Percentiles rank a stretch among this genome's conserved stretches.
Conservation (phyloP, 2,113 vertebrate species). For the Erinaceus europaeus region DNA sequence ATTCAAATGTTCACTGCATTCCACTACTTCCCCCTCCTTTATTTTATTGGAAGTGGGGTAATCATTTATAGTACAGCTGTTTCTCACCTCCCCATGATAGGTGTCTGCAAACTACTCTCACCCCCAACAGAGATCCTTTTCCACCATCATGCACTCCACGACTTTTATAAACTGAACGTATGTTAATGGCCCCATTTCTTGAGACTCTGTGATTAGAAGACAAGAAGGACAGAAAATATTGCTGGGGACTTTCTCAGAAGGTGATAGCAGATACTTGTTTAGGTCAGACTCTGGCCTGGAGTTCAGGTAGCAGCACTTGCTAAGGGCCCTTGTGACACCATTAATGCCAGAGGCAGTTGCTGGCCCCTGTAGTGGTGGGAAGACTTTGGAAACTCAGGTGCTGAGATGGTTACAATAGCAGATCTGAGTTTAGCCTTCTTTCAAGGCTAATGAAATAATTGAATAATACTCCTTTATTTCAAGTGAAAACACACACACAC, state of each 20-base stretch:
- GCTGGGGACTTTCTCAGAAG: background rate
- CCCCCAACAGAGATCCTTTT: too few relatives aligned
- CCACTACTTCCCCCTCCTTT: too few relatives aligned
- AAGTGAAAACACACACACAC: too few relatives aligned
- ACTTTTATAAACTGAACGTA: background rate
- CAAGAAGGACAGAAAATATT: background rate
- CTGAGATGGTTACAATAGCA: background rate
- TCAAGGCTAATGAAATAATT: too few relatives aligned
- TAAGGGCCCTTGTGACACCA: background rate
- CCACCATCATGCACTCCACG: too few relatives aligned
- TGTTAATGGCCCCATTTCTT: background rate
- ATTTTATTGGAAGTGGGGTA: too few relatives aligned
- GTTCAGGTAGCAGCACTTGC: background rate
- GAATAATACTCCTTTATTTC: slow-evolving; percentile 34
- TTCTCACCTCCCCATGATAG: too few relatives aligned
- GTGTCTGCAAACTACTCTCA: too few relatives aligned
- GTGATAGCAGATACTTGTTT: background rate
- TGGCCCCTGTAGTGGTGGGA: background rate
- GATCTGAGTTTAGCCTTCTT: background rate
- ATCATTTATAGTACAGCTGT: too few relatives aligned
- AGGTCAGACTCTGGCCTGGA: background rate
- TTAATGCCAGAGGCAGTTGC: background rate
- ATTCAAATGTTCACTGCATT: background rate
- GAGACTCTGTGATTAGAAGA: background rate
- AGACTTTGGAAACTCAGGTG: background rate